Conservation (phyloP, 2,888 invertebrate species). For the Phaedon cochleariae region DNA sequence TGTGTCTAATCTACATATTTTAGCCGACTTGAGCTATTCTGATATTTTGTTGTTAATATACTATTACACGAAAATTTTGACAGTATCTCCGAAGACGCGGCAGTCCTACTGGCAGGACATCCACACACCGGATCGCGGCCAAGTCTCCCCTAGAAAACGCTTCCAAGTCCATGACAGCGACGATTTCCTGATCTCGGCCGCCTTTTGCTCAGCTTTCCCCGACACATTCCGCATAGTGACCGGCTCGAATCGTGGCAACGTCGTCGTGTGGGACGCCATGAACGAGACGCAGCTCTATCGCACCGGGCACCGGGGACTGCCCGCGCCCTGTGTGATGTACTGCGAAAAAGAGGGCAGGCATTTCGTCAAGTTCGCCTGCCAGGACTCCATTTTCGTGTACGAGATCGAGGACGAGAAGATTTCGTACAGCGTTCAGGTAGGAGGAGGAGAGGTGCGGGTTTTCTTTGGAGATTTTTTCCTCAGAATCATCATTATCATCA, state of each 20-base stretch:
- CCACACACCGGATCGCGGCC: constrained; percentile 49
- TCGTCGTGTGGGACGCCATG: constrained; percentile 42
- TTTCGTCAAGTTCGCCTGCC: constrained; percentile 9
- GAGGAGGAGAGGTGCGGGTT: too few relatives aligned
- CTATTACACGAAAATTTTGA: not conserved
- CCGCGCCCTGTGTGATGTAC: constrained; percentile 32
- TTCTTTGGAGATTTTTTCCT: too few relatives aligned
- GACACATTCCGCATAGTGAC: constrained; percentile 40
- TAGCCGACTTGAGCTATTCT: too few relatives aligned
- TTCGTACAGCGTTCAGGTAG: not conserved
- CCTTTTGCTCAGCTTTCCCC: constrained; percentile 45
- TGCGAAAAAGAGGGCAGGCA: constrained; percentile 6
- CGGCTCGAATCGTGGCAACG: constrained; percentile 42
- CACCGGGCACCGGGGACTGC: constrained; percentile 31
- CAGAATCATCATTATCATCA: too few relatives aligned
- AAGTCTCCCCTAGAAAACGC: constrained; percentile 35
- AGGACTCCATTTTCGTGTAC: constrained; percentile 28
- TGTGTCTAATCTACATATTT: too few relatives aligned
- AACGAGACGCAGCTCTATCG: constrained; percentile 23
- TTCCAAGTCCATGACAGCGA: constrained; percentile 32
- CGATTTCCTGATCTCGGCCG: constrained; percentile 42
- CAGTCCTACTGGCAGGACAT: constrained; percentile 55
- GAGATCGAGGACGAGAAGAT: constrained; percentile 12
- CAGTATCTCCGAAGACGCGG: constrained; percentile 54
- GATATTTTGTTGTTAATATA: too few relatives aligned